Evolutionary conservation across 2,888 invertebrate species (phyloP).

Genomic region (Tholera decimalis): DNA sequence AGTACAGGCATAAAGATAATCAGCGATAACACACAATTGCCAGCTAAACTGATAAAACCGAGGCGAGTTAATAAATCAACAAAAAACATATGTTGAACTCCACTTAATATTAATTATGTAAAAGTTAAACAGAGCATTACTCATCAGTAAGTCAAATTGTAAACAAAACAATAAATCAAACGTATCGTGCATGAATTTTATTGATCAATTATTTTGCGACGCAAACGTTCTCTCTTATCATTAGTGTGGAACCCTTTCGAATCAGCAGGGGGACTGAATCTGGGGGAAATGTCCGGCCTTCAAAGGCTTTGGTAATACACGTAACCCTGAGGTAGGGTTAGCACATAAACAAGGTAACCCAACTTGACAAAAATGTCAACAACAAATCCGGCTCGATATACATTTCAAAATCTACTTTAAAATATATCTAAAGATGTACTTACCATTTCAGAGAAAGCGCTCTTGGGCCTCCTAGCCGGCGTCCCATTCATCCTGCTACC

Average conservation of each 20-base stretch:
- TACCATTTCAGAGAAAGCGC: conserved; percentile 89
- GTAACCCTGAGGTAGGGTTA: conserved; percentile 33
- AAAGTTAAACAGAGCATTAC: conserved; percentile 54
- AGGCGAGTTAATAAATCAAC: conserved; percentile 24
- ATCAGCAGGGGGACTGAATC: conserved; percentile 27
- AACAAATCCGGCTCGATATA: conserved; percentile 12
- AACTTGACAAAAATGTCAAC: conserved; percentile 5
- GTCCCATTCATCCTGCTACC: conserved; percentile 88
- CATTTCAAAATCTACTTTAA: neutral
- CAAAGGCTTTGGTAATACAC: conserved; percentile 32
- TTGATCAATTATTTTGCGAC: conserved; percentile 65
- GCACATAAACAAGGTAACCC: neutral
- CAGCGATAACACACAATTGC: conserved; percentile 19
- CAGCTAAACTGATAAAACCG: conserved; percentile 16
- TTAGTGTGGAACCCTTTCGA: conserved; percentile 55
- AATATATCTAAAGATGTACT: conserved; percentile 61
- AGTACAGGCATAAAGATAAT: conserved; percentile 29
- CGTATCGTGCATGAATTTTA: conserved; percentile 53
- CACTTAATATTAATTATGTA: conserved; percentile 40
- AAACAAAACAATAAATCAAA: conserved; percentile 73
- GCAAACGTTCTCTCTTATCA: conserved; percentile 43
- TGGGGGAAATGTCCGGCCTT: conserved; percentile 41
- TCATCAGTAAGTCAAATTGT: conserved; percentile 52
- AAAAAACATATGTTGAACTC: conserved; percentile 30
- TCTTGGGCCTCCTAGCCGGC: conserved; percentile 87